Conservation (phyloP, 2,113 vertebrate species). For the Girardinichthys multiradiatus region DNA sequence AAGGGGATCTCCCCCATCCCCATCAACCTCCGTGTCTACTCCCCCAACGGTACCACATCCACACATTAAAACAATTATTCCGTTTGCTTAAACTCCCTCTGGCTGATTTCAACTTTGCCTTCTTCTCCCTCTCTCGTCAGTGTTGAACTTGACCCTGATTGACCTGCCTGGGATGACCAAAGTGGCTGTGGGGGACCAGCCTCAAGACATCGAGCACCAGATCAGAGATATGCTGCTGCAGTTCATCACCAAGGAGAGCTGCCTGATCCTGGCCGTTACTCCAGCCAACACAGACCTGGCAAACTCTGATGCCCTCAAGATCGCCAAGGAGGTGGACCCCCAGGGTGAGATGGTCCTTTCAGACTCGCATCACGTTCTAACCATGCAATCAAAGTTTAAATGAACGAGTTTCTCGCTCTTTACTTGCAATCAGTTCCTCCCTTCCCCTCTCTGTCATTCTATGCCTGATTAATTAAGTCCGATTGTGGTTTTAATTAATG, state of each 20-base stretch:
- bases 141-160: conserved; percentile 96
- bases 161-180: conserved; percentile 99
- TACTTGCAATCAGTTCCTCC: not conserved
- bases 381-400: not conserved
- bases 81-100: not conserved
- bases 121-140: conserved; percentile 66
- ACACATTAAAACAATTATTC: conserved; percentile 1
- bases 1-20: conserved; percentile 95
- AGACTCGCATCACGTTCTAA: not conserved
- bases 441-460: conserved; percentile 23
- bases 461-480: conserved; percentile 2
- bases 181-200: conserved; percentile 96
- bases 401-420: not conserved
- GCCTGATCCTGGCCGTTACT: conserved; percentile 94
- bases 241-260: conserved; percentile 96
- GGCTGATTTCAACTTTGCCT: not conserved
- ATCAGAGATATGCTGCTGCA: conserved; percentile 97
- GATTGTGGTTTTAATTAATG: conserved; percentile 26
- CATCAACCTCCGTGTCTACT: conserved; percentile 95
- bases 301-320: conserved; percentile 96
- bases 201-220: conserved; percentile 93
- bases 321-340: conserved; percentile 94
- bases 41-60: conserved; percentile 85
- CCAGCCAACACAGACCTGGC: conserved; percentile 96
- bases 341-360: conserved; percentile 51